A percentile compares a stretch with the other conserved stretches of the same genome.
Evolutionary conservation across 2,888 invertebrate genomes (phyloP).

Genomic region (Erynnis tages): DNA sequence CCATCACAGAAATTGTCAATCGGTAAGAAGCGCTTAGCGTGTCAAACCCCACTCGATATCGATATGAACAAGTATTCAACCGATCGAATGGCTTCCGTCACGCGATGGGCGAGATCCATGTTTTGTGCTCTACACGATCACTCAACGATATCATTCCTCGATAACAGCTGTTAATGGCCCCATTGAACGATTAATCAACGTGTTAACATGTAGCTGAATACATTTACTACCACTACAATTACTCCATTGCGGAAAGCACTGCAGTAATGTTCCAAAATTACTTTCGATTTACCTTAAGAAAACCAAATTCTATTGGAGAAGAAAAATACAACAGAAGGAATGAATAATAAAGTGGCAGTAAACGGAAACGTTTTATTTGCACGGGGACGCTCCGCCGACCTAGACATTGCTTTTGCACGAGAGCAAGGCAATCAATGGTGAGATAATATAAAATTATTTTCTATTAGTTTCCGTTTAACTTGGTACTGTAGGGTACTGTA

Average conservation of each 20-base stretch:
- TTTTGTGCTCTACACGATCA: constrained; percentile 42
- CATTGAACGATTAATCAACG: no score
- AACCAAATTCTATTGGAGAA: constrained; percentile 17
- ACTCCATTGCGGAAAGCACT: not conserved
- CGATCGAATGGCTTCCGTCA: constrained; percentile 58
- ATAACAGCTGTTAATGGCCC: constrained; percentile 14
- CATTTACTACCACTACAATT: not conserved
- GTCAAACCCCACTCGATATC: constrained; percentile 64
- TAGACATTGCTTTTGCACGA: constrained; percentile 5
- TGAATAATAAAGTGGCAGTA: constrained; percentile 44
- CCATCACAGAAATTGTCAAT: constrained; percentile 59
- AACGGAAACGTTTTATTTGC: constrained; percentile 24
- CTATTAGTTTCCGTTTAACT: no score
- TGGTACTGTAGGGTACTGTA: no score
- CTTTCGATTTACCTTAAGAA: constrained; percentile 5
- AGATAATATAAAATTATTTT: constrained; percentile 3
- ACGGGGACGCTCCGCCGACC: constrained; percentile 4
- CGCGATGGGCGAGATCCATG: constrained; percentile 50
- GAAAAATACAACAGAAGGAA: constrained; percentile 14
- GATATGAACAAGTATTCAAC: constrained; percentile 52
- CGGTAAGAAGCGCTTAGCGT: constrained; percentile 59
- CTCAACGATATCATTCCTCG: constrained; percentile 11
- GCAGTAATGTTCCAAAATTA: constrained; percentile 8
- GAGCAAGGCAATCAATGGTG: constrained; percentile 8
- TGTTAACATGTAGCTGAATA: constrained; percentile 48